A percentile compares a stretch with the other conserved stretches of the same genome.
These are phyloP conservation scores for Oceanites oceanicus DNA, from an alignment of 2,113 vertebrate genomes.

Conservation along the genomic window DNA sequence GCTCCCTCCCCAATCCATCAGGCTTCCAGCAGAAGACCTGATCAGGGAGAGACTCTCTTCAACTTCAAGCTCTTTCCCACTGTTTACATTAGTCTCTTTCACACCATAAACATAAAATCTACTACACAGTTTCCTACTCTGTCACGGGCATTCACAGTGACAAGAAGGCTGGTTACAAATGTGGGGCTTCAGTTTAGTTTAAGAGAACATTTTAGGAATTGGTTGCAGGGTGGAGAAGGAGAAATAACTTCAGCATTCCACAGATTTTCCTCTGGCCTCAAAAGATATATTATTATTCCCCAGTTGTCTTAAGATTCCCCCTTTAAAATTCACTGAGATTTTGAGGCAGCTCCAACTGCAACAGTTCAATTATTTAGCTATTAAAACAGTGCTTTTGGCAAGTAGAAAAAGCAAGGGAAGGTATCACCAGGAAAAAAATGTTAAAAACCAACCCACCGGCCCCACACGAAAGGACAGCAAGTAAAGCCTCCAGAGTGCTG, in stretches of 20 bases:
- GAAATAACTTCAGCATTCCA: not conserved
- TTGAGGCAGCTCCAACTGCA: not conserved
- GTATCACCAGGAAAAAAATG: conserved; percentile 31
- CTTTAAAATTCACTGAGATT: not conserved
- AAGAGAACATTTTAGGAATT: not conserved
- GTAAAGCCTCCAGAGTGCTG: not conserved
- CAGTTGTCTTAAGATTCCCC: not conserved
- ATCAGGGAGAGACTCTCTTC: not conserved
- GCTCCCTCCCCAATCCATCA: not conserved
- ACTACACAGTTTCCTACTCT: not conserved
- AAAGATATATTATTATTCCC: not conserved
- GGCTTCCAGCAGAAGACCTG: not conserved
- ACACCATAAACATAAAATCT: not conserved
- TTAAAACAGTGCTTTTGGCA: conserved; percentile 14
- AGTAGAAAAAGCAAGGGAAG: not conserved
- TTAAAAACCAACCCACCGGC: not conserved
- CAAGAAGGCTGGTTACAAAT: not conserved
- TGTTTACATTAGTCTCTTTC: not conserved
- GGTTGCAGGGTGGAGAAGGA: not conserved
- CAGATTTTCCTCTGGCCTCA: not conserved
- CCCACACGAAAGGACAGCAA: not conserved
- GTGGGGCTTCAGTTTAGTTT: not conserved
- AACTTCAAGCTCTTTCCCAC: not conserved
- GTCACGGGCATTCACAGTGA: not conserved
- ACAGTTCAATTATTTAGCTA: conserved; percentile 27